Evolutionary conservation across 2,797 vertebrate genomes (phyloP), one percentile per base, ranked within the genome.

Genomic region (Mus spretus): DNA sequence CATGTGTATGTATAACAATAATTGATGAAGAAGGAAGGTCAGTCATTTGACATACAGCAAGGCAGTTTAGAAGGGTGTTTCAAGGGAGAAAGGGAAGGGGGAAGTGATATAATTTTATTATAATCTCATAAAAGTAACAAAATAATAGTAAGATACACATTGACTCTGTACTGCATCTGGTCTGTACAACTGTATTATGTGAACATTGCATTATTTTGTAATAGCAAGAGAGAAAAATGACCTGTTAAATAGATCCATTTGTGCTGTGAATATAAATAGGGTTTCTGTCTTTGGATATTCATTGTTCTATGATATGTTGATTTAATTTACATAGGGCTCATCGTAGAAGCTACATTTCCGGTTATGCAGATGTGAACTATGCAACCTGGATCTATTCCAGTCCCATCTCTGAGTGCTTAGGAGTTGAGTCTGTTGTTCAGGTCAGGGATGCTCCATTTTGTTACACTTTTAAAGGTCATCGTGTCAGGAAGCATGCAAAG

Each of bases 351-450:
- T 82, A 83, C 26, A 94, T 75, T 31, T 87, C 44, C 65, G 86
- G 50, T 7, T 80, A 53, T 31, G 37, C 26, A 91, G 83, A 90
- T 83, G 8, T 96, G 87, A 93, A 94, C 90, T 81, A n/a, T 28
- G 70, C 90, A 77, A 77, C 24, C 80, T 74, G 78, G 75, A 78
- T 77, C 50, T 81, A n/a, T 34, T 77, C n/a, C 61, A 20, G 57
- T n/a, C 11, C 77, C 13, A 84, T n/a, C 72, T 65, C 75, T 90
- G 15, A 61, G 65, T 87, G 34, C 67, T 91, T 67, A 20, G 72
- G n/a, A 84, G 74, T 90, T 34, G 65, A 95, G 84, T 79, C 96
- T 89, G 75, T 93, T 50, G 88, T 61, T 87, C n/a, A 78, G 78
- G 92, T 72, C 72, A 92, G 11, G 13, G 55, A 78, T 81, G 22